A percentile compares a stretch with the other conserved stretches of the same genome.
phyloP scores from a whole-genome alignment of 2,113 vertebrate genomes.

The Tinamus guttatus region DNA sequence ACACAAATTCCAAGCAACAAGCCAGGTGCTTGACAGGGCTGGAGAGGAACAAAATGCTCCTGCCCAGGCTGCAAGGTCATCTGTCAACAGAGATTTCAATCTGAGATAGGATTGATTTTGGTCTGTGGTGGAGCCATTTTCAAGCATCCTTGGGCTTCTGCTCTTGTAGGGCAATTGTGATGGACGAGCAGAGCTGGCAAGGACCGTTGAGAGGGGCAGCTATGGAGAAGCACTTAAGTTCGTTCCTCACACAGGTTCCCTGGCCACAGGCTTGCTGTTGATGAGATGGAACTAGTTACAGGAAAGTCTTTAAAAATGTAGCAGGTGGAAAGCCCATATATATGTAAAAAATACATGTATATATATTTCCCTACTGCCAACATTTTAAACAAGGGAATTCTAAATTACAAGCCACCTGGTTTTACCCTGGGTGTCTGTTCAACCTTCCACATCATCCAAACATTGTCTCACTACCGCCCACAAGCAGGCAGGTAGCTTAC shows the following conservation, averaged over 20 bases:
- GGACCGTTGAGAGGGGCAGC: not conserved
- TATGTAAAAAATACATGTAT: not conserved
- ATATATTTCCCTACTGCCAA: not conserved
- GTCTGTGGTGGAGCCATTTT: not conserved
- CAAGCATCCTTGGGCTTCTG: not conserved
- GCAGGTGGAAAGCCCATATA: not conserved
- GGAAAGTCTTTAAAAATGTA: not conserved
- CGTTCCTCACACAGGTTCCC: not conserved
- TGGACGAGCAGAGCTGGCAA: not conserved
- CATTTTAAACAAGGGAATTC: not conserved
- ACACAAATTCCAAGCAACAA: not conserved
- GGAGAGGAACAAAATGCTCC: not conserved
- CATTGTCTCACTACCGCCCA: not conserved
- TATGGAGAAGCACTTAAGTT: slow-evolving; percentile 9
- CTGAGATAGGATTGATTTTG: not conserved
- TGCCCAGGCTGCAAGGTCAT: not conserved
- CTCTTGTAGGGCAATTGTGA: not conserved
- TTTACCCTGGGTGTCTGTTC: not conserved
- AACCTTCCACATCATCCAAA: not conserved
- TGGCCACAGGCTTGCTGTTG: not conserved
- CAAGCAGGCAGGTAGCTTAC: not conserved
- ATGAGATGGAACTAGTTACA: not conserved
- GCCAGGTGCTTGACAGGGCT: not conserved
- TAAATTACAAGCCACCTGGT: not conserved
- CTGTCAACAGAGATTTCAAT: not conserved